Conservation (phyloP, 2,888 invertebrate species). For the Balanococcus diminutus region DNA sequence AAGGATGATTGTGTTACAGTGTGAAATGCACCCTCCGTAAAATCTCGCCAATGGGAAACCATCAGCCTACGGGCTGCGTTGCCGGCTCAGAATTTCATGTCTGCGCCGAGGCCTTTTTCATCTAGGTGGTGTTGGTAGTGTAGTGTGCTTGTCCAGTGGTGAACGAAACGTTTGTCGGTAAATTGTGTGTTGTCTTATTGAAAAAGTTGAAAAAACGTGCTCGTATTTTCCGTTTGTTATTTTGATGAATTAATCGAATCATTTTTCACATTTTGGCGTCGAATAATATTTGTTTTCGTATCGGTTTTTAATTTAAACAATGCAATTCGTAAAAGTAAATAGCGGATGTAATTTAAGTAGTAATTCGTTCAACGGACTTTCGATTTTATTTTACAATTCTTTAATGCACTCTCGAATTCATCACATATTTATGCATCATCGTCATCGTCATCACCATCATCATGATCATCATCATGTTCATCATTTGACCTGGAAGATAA, state of each 20-base stretch:
- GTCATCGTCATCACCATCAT: slow-evolving; percentile 26
- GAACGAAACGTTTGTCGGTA: not conserved
- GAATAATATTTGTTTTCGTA: not conserved
- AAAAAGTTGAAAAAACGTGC: not conserved
- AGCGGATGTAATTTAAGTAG: slow-evolving; percentile 27
- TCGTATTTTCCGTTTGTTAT: not conserved
- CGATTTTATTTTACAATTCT: slow-evolving; percentile 45
- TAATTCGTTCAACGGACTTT: slow-evolving; percentile 43
- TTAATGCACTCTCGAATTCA: slow-evolving; percentile 46
- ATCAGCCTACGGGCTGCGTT: too few relatives aligned
- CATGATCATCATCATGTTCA: slow-evolving; percentile 19
- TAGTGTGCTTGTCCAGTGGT: slow-evolving; percentile 24
- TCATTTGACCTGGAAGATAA: not conserved
- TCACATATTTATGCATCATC: slow-evolving; percentile 15
- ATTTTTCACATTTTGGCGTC: not conserved
- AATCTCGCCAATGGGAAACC: too few relatives aligned
- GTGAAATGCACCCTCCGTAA: too few relatives aligned
- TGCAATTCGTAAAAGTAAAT: slow-evolving; percentile 39
- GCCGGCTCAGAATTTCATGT: too few relatives aligned
- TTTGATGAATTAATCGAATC: not conserved
- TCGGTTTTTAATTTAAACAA: slow-evolving; percentile 20
- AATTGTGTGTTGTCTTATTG: not conserved
- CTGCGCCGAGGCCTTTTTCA: too few relatives aligned
- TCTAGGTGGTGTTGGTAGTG: too few relatives aligned
- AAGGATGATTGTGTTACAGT: too few relatives aligned